These are phyloP conservation scores for Rhagoletis pomonella DNA, from an alignment of 1,140 invertebrate genomes.

Conservation along the genomic window DNA sequence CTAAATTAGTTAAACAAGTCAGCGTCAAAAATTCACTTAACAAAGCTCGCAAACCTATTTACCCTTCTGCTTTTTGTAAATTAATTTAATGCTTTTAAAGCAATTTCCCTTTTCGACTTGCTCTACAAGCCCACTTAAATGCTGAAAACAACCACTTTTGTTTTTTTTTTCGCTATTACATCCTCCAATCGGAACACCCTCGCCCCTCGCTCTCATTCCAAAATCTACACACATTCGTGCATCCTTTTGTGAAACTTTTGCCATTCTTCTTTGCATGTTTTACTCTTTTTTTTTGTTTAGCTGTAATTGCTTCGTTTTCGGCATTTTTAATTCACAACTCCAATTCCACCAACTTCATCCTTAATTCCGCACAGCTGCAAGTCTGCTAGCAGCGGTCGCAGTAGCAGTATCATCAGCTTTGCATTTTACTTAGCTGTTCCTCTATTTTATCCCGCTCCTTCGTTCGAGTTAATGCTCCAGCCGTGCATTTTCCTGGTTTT, in stretches of 20 bases:
- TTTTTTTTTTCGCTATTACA: background rate
- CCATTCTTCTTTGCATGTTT: background rate
- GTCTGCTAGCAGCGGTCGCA: background rate
- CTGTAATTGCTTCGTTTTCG: conserved; percentile 49
- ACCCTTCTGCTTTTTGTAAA: background rate
- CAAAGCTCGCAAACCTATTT: conserved; percentile 38
- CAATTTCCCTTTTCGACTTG: background rate
- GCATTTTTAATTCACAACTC: conserved; percentile 34
- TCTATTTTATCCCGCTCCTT: background rate
- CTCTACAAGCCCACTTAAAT: conserved; percentile 16
- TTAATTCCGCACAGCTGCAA: conserved; percentile 17
- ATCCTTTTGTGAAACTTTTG: conserved; percentile 40
- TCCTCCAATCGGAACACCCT: background rate
- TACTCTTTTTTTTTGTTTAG: too few species aligned
- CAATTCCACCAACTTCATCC: conserved; percentile 9
- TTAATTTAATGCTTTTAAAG: conserved; percentile 37
- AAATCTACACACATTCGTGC: background rate
- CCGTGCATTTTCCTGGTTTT: background rate
- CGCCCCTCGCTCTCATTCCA: too few species aligned
- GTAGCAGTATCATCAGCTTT: background rate
- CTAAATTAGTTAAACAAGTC: background rate
- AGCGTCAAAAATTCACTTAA: background rate
- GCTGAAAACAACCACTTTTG: background rate
- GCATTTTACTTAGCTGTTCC: background rate
- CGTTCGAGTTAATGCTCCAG: background rate